Base-by-base conservation (phyloP, 2,113 vertebrate genomes). In the Phyllopteryx taeniolatus region DNA sequence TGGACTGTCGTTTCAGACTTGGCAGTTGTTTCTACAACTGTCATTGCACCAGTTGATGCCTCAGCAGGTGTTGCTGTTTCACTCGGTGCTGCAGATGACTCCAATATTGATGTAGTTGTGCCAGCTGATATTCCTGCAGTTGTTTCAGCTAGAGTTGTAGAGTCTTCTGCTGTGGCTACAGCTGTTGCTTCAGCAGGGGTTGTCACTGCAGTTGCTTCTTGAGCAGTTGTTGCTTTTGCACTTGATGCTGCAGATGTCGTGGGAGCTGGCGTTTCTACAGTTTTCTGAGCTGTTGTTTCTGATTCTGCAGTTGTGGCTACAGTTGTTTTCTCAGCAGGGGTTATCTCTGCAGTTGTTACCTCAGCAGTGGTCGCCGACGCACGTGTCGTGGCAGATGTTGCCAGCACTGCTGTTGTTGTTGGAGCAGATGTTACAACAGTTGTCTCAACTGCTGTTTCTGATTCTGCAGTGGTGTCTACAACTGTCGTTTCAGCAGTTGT, bases 281-380 rank as follows among this genome's bases (percentile, higher is more conserved):
- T 19, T n/a, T 57, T 47, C 19, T 31, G 4, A 33, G 33, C 27
- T 11, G 47, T 49, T 63, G 61, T 42, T n/a, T 19, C 5, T 5
- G 15, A 17, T 64, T 42, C 15, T 64, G 35, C 19, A 4, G 44
- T 51, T 8, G 27, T 51, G 12, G 10, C 44, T 31, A 0, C 9
- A 47, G 14, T 0, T 33, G 31, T 67, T 10, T 13, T 17, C 10
- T 8, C 46, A 4, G 5, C 14, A 61, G 31, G 2, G 33, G 22
- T 27, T 4, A 14, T 31, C n/a, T 9, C 46, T 19, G 22, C 66
- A 5, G 1, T 51, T 27, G 66, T 19, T 22, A 6, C 15, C 5
- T 0, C 1, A 0, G 6, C 42, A 9, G 22, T 0, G 0, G 22
- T 59, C 33, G 53, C 4, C 20, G 4, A 7, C 5, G 4, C 17